phyloP scores from a whole-genome alignment of 1,140 invertebrate genomes.

The Orchestia grillus region DNA sequence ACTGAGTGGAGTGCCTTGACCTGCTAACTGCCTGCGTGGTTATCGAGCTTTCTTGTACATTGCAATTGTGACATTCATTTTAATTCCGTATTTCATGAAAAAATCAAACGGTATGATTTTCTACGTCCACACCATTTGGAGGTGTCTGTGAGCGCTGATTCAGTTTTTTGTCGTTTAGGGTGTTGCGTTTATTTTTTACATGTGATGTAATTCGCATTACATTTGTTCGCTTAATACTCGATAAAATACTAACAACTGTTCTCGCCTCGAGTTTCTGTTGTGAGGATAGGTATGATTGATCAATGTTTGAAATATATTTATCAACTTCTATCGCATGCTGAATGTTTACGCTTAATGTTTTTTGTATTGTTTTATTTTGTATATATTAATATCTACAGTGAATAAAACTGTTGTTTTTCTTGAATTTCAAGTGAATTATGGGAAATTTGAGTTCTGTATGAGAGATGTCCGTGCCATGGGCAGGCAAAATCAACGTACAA shows the following conservation, averaged over 20 bases:
- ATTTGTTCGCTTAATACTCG: neutral
- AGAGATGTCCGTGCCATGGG: neutral
- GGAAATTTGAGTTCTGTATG: neutral
- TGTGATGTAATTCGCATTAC: neutral
- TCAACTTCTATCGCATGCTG: neutral
- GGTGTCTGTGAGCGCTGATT: neutral
- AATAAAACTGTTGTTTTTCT: neutral
- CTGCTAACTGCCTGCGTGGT: neutral
- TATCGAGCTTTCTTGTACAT: neutral
- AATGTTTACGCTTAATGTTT: neutral
- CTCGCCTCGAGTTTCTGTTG: neutral
- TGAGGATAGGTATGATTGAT: neutral
- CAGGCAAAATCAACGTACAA: neutral
- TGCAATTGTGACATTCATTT: neutral
- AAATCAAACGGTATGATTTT: neutral
- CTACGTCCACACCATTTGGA: neutral
- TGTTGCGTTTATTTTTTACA: neutral
- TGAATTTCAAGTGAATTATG: neutral
- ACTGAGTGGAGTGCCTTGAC: constrained; percentile 1
- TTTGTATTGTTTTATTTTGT: neutral
- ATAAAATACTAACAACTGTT: neutral
- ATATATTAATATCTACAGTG: neutral
- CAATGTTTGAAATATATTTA: neutral
- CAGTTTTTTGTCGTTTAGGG: neutral
- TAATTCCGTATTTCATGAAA: neutral